Percentiles rank a stretch among this genome's conserved stretches.
Evolutionary conservation across 2,888 invertebrate species (phyloP).

Genomic region (Andrena hattorfiana): DNA sequence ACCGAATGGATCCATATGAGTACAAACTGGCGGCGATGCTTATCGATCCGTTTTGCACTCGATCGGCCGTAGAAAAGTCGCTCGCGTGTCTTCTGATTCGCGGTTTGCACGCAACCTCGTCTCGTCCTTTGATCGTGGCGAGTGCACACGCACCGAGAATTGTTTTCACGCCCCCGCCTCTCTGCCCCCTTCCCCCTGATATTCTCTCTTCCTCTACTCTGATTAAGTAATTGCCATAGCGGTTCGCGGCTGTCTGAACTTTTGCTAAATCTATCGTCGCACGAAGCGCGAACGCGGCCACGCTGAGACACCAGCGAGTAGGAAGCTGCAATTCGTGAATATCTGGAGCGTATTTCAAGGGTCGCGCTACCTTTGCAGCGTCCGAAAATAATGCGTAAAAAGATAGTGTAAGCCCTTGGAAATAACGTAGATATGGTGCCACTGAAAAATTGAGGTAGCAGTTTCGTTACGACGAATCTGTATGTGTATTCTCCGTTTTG

Average conservation of each 20-base stretch:
- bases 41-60: conserved; percentile 29
- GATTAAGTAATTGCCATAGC: conserved; percentile 42
- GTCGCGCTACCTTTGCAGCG: no score
- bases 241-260: not conserved
- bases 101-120: not conserved
- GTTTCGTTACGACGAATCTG: no score
- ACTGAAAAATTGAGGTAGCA: no score
- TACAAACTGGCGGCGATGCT: not conserved
- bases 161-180: conserved; percentile 16
- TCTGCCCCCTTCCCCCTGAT: not conserved
- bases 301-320: no score
- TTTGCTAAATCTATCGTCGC: not conserved
- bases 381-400: no score
- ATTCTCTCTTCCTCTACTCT: not conserved
- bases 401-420: no score
- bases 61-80: conserved; percentile 7
- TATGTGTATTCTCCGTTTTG: no score
- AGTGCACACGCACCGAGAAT: conserved; percentile 35
- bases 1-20: conserved; percentile 4
- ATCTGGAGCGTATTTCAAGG: not conserved
- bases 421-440: no score
- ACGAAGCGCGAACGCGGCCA: not conserved
- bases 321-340: not conserved
- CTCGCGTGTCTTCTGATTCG: conserved; percentile 5
- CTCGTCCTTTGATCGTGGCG: not conserved